These are phyloP conservation scores for Pycnonotus jocosus DNA, from an alignment of 2,113 vertebrate species.

Conservation along the genomic window DNA sequence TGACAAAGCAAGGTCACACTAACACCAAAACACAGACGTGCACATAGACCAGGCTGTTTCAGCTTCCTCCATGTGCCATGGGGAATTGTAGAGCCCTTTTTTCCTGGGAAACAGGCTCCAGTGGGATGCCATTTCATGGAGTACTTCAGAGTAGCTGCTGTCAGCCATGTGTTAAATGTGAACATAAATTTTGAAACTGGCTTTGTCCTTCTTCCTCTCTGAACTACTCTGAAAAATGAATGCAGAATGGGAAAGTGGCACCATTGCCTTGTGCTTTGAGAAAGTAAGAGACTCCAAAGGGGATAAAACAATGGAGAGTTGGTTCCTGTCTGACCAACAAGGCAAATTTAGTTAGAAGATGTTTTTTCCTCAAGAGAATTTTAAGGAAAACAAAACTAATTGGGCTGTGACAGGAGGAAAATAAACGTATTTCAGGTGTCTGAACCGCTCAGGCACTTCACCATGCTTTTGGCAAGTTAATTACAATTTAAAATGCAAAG, in stretches of 20 bases:
- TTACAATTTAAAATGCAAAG: neutral
- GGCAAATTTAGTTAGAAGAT: neutral
- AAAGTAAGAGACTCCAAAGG: neutral
- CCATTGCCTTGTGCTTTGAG: neutral
- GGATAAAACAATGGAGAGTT: neutral
- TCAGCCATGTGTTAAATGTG: neutral
- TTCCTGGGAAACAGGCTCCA: neutral
- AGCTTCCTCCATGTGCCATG: neutral
- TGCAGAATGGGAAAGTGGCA: neutral
- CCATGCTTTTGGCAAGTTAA: neutral
- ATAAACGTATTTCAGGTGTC: neutral
- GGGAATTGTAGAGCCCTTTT: neutral
- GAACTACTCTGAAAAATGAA: neutral
- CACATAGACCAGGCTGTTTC: neutral
- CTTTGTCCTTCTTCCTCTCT: neutral
- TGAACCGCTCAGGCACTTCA: neutral
- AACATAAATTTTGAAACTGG: neutral
- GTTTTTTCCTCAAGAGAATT: neutral
- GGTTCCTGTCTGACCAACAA: neutral
- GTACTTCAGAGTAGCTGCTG: neutral
- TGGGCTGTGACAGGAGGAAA: neutral
- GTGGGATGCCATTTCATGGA: neutral
- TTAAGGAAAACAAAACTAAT: neutral
- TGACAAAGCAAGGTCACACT: neutral
- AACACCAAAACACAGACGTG: neutral